Conservation (phyloP, 2,797 vertebrate genomes). For the Sebastes minor region DNA sequence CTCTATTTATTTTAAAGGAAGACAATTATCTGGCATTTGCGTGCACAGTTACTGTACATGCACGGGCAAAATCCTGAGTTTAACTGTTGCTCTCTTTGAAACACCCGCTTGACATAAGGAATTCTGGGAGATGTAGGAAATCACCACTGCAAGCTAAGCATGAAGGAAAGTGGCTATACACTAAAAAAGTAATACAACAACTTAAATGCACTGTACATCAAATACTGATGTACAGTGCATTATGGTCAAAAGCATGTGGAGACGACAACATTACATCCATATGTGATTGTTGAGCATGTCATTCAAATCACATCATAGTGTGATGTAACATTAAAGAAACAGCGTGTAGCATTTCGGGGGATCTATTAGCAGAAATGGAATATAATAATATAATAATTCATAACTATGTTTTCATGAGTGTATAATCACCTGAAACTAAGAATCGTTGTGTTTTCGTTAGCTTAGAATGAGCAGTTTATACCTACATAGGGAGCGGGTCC, state of each 20-base stretch:
- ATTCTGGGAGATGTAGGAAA: slow-evolving; percentile 35
- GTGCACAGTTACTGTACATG: not conserved
- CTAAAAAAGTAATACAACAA: not conserved
- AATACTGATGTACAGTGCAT: not conserved
- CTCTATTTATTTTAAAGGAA: slow-evolving; percentile 25
- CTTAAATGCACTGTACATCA: not conserved
- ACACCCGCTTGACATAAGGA: not conserved
- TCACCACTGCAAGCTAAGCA: not conserved
- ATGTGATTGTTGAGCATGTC: too few relatives aligned
- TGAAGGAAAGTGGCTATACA: not conserved
- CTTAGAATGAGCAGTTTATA: too few relatives aligned
- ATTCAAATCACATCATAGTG: too few relatives aligned
- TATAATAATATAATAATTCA: too few relatives aligned
- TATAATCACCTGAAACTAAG: too few relatives aligned
- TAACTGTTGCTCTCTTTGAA: not conserved
- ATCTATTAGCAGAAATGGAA: too few relatives aligned
- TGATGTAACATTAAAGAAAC: too few relatives aligned
- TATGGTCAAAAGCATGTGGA: not conserved
- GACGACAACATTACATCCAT: too few relatives aligned
- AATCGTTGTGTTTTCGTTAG: too few relatives aligned
- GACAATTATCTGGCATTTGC: slow-evolving; percentile 1
- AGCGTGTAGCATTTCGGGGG: too few relatives aligned
- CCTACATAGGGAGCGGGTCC: too few relatives aligned
- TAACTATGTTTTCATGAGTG: too few relatives aligned
- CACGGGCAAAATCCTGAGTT: not conserved